A percentile compares a stretch with the other conserved stretches of the same genome.
Conservation (phyloP, 1,140 invertebrate genomes). For the Rhizoglyphus robini region DNA sequence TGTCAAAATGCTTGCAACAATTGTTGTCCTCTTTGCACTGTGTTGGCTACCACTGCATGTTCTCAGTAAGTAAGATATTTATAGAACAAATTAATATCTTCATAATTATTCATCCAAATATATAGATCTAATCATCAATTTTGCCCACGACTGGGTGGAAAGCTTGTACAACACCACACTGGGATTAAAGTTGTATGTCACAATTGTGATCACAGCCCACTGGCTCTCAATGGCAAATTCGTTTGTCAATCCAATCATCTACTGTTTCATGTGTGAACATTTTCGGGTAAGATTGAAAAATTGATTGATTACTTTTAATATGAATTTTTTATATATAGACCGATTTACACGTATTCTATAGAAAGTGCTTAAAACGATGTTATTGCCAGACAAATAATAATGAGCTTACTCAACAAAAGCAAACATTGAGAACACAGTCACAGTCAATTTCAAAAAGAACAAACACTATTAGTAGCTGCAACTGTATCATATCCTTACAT, state of each 20-base stretch:
- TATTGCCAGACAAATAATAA: too few relatives aligned
- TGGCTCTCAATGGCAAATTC: conserved; percentile 53
- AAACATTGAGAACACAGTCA: too few relatives aligned
- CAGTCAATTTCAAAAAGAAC: too few relatives aligned
- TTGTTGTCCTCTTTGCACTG: conserved; percentile 41
- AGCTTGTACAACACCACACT: neutral
- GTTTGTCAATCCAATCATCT: conserved; percentile 72
- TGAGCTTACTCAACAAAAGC: too few relatives aligned
- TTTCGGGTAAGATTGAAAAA: conserved; percentile 60
- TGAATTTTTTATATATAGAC: too few relatives aligned
- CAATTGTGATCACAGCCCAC: conserved; percentile 43
- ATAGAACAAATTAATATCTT: too few relatives aligned
- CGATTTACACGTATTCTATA: too few relatives aligned
- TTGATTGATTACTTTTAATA: too few relatives aligned
- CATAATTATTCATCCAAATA: neutral
- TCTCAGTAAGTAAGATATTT: neutral
- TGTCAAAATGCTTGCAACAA: conserved; percentile 43
- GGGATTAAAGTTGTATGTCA: neutral
- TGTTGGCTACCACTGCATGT: conserved; percentile 43
- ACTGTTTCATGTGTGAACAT: conserved; percentile 71
- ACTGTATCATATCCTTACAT: too few relatives aligned
- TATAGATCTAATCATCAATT: conserved; percentile 5
- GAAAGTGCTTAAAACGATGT: too few relatives aligned
- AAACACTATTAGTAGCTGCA: too few relatives aligned
- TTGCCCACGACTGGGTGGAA: conserved; percentile 1